A percentile compares a stretch with the other conserved stretches of the same genome.
These are phyloP conservation scores for Machimus atricapillus DNA, from an alignment of 2,888 invertebrate genomes.

Conservation along the genomic window DNA sequence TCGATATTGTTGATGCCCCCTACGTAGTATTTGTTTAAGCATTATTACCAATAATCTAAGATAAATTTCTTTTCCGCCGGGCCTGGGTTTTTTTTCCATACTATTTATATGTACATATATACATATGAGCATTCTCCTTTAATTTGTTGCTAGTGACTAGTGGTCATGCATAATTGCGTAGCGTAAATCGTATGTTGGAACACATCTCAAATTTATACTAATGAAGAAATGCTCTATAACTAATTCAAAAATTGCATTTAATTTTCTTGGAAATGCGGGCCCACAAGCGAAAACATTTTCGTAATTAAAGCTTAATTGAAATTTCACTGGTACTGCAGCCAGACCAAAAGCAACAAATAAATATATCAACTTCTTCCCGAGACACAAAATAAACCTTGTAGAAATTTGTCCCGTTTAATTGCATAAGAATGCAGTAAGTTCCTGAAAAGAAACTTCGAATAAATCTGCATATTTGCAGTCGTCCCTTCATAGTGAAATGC, in stretches of 20 bases:
- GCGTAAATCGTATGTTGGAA: neutral
- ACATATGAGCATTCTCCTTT: no score
- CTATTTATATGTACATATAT: no score
- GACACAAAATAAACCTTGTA: neutral
- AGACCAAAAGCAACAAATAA: neutral
- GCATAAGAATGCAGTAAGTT: neutral
- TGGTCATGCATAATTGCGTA: neutral
- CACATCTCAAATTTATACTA: neutral
- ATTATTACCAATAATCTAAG: no score
- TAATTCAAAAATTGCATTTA: neutral
- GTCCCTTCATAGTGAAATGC: neutral
- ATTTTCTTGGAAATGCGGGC: neutral
- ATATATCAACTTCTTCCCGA: neutral
- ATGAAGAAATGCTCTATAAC: neutral
- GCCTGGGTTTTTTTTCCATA: no score
- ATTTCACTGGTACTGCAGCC: neutral
- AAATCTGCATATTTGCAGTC: neutral
- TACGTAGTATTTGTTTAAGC: no score
- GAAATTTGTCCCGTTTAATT: neutral
- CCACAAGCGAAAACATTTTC: neutral
- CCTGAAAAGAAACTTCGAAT: neutral
- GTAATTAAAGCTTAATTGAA: neutral
- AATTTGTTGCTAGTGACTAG: neutral
- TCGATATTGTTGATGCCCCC: no score
- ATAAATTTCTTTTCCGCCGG: no score